A percentile compares a stretch with the other conserved stretches of the same genome.
phyloP scores from a whole-genome alignment of 35 echinoderm and acorn worm species.

The Ophioderma brevispina region DNA sequence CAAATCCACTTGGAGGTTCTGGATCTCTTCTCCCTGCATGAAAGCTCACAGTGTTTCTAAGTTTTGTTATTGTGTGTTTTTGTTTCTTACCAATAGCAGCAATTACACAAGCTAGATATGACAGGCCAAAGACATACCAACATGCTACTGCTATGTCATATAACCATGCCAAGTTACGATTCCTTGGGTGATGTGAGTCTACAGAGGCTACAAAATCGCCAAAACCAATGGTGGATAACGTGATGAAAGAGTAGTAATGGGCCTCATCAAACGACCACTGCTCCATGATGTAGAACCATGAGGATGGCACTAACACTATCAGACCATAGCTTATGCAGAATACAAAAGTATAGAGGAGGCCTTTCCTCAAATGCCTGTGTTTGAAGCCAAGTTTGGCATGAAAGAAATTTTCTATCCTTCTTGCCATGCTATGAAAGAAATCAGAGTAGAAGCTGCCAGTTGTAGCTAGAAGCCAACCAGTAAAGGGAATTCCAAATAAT shows the following conservation, averaged over 20 bases:
- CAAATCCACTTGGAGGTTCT: neutral
- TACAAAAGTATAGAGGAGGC: constrained; percentile 37
- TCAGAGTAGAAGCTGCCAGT: constrained; percentile 58
- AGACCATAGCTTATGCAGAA: constrained; percentile 25
- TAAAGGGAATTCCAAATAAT: constrained; percentile 84
- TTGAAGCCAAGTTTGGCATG: neutral
- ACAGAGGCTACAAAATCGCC: constrained; percentile 80
- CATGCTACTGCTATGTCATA: constrained; percentile 53
- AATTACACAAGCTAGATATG: constrained; percentile 55
- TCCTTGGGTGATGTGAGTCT: neutral
- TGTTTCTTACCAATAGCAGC: constrained; percentile 30
- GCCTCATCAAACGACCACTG: constrained; percentile 65
- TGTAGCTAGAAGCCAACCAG: constrained; percentile 77
- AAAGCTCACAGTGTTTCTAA: neutral
- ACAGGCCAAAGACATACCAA: constrained; percentile 63
- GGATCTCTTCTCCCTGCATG: neutral
- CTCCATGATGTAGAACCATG: constrained; percentile 62
- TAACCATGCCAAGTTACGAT: constrained; percentile 3
- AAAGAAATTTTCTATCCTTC: constrained; percentile 44
- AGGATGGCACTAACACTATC: constrained; percentile 71
- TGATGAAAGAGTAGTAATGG: constrained; percentile 87
- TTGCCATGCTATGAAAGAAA: constrained; percentile 33
- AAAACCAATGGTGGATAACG: constrained; percentile 92
- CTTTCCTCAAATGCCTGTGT: neutral
- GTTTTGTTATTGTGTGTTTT: constrained; percentile 21